A percentile compares a stretch with the other conserved stretches of the same genome.
Conservation (phyloP, 2,113 vertebrate genomes). For the Gobio gobio region DNA sequence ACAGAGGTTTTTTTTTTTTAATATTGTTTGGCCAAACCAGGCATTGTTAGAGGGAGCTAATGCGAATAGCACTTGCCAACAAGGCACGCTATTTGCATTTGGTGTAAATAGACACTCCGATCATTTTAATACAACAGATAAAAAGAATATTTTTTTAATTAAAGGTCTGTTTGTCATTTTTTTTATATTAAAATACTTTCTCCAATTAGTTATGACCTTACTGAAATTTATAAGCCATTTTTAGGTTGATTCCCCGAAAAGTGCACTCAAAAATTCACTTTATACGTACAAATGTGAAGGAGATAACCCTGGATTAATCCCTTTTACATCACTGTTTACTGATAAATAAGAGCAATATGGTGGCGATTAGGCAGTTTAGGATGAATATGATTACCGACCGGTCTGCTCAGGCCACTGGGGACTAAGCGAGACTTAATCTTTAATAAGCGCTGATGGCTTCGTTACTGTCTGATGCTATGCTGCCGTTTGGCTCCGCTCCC, state of each 20-base stretch:
- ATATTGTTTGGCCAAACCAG: too few relatives aligned
- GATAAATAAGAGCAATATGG: conserved; percentile 78
- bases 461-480: conserved; percentile 49
- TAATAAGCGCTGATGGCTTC: conserved; percentile 75
- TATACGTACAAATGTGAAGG: neutral
- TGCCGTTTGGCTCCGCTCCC: conserved; percentile 50
- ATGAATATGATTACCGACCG: conserved; percentile 74
- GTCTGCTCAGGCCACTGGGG: conserved; percentile 69
- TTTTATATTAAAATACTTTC: too few relatives aligned
- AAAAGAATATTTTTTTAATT: too few relatives aligned
- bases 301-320: conserved; percentile 55
- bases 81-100: too few relatives aligned
- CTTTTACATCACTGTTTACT: conserved; percentile 75
- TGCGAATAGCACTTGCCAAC: too few relatives aligned
- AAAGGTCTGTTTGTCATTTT: too few relatives aligned
- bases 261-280: neutral
- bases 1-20: too few relatives aligned
- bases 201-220: too few relatives aligned
- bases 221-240: neutral
- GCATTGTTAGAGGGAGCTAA: too few relatives aligned
- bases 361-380: conserved; percentile 74
- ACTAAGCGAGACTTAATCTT: conserved; percentile 76
- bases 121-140: too few relatives aligned
- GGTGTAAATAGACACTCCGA: too few relatives aligned
- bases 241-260: neutral